A percentile compares a stretch with the other conserved stretches of the same genome.
Evolutionary conservation across 1,140 invertebrate species (phyloP).

Genomic region (Danaus plexippus): DNA sequence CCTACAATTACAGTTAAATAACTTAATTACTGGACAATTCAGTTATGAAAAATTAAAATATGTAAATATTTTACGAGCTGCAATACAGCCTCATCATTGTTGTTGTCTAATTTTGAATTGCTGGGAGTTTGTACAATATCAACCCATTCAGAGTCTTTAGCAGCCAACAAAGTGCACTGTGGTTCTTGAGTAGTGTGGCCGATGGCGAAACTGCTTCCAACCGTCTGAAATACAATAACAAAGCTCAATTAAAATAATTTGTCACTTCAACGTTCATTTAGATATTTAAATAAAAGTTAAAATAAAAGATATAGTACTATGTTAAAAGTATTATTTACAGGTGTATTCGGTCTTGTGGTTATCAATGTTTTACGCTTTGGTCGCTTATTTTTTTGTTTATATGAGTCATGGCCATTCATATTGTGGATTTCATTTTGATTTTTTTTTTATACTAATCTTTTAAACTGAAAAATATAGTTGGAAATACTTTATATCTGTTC

Average conservation of each 20-base stretch:
- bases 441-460: constrained; percentile 2
- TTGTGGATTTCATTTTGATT: constrained; percentile 29
- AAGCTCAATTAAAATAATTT: too few relatives aligned
- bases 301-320: constrained; percentile 2
- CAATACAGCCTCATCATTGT: constrained; percentile 37
- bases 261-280: too few relatives aligned
- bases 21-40: not conserved
- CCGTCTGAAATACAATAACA: constrained; percentile 26
- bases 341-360: constrained; percentile 31
- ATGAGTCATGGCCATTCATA: constrained; percentile 34
- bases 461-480: too few relatives aligned
- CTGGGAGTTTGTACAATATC: constrained; percentile 35
- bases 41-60: not conserved
- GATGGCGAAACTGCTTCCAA: constrained; percentile 13
- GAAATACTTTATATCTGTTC: too few relatives aligned
- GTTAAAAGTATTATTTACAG: constrained; percentile 20
- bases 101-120: constrained; percentile 14
- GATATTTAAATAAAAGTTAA: too few relatives aligned
- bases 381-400: constrained; percentile 37
- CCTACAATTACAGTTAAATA: constrained; percentile 25
- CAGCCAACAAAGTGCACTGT: constrained; percentile 32
- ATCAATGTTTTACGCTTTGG: constrained; percentile 30
- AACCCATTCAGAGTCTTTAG: constrained; percentile 61
- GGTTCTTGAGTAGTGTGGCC: constrained; percentile 22
- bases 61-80: constrained; percentile 40